Conservation (phyloP, 2,888 invertebrate species). For the Linnaemya vulpina region DNA sequence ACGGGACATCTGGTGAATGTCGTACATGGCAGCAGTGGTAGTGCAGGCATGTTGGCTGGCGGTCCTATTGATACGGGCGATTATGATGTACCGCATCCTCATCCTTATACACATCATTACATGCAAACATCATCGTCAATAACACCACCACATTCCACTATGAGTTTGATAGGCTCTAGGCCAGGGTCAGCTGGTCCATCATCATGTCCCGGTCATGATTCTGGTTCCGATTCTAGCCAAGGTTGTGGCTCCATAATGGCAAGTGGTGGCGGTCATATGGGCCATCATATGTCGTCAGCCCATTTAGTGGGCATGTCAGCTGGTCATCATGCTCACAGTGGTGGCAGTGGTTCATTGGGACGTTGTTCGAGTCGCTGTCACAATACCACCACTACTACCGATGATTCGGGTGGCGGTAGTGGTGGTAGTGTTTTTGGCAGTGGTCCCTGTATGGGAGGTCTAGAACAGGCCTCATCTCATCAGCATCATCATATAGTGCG, state of each 20-base stretch:
- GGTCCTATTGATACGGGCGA: constrained; percentile 83
- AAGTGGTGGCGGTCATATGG: constrained; percentile 69
- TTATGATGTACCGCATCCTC: constrained; percentile 83
- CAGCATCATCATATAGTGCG: constrained; percentile 77
- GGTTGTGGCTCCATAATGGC: constrained; percentile 82
- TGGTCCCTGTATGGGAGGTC: constrained; percentile 75
- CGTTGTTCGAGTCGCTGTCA: constrained; percentile 82
- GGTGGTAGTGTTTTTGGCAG: constrained; percentile 79
- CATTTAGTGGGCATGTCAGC: constrained; percentile 70
- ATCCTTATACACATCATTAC: constrained; percentile 83
- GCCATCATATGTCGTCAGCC: constrained; percentile 59
- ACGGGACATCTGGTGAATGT: constrained; percentile 75
- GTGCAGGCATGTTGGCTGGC: constrained; percentile 81
- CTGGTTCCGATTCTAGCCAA: constrained; percentile 83
- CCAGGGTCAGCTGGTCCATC: constrained; percentile 81
- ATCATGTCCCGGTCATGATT: constrained; percentile 82
- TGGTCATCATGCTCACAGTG: constrained; percentile 78
- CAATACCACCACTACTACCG: constrained; percentile 80
- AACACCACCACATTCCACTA: constrained; percentile 82
- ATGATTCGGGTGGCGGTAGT: constrained; percentile 82
- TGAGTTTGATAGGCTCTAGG: constrained; percentile 81
- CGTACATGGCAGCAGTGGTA: constrained; percentile 76
- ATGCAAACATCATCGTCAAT: constrained; percentile 83
- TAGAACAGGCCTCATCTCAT: constrained; percentile 75
- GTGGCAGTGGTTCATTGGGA: constrained; percentile 81